These are phyloP conservation scores for Otolemur garnettii DNA, from an alignment of 2,113 vertebrate species.

Conservation along the genomic window DNA sequence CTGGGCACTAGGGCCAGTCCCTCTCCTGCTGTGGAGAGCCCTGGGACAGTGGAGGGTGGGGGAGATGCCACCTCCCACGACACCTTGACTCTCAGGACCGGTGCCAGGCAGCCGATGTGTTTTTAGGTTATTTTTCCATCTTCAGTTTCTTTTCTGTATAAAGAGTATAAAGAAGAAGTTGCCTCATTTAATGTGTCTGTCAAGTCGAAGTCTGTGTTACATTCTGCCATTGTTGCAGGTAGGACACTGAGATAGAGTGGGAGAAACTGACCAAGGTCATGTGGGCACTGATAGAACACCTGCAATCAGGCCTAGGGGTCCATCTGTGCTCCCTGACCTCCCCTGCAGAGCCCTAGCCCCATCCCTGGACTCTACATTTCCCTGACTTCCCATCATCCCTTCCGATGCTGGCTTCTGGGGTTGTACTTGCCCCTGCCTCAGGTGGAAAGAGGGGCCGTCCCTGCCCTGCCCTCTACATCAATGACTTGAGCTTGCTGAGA, in stretches of 20 bases:
- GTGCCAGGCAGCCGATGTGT: fast-evolving
- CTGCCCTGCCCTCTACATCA: fast-evolving
- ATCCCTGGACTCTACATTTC: background rate
- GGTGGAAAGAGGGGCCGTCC: background rate
- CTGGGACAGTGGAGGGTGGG: too few relatives aligned
- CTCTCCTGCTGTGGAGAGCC: background rate
- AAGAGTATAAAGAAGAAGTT: background rate
- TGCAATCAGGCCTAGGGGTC: background rate
- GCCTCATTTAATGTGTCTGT: fast-evolving
- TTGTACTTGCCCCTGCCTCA: background rate
- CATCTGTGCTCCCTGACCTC: fast-evolving
- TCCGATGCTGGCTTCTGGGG: background rate
- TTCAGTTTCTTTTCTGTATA: background rate
- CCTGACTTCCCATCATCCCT: background rate
- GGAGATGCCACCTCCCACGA: fast-evolving
- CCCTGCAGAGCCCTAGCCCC: background rate
- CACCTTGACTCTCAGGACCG: fast-evolving
- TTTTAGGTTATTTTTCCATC: background rate
- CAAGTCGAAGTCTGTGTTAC: fast-evolving
- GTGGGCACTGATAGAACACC: fast-evolving
- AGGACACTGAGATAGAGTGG: background rate
- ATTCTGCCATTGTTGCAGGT: fast-evolving
- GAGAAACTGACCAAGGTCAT: fast-evolving
- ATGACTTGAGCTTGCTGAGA: background rate
- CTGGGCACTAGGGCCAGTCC: fast-evolving